These are phyloP conservation scores for Macrosoma leucophasiata DNA, from an alignment of 2,888 invertebrate genomes.

Conservation along the genomic window DNA sequence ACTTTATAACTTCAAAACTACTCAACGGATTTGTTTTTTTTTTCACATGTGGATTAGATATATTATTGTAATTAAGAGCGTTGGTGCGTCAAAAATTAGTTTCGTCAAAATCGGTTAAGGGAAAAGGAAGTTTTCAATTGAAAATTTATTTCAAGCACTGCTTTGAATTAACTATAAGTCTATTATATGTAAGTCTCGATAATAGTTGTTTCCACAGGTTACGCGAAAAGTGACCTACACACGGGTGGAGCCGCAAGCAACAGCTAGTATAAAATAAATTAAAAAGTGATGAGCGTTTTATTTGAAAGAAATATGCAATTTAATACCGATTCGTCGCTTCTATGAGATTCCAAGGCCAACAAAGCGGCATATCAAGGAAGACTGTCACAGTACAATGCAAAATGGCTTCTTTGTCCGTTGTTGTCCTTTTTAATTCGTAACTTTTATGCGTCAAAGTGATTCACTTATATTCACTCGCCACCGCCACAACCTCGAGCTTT, in stretches of 20 bases:
- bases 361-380: constrained; percentile 62
- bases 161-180: not conserved
- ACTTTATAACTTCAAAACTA: too few relatives aligned
- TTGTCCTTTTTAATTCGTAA: constrained; percentile 73
- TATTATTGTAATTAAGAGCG: too few relatives aligned
- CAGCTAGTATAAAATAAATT: not conserved
- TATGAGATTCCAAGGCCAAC: constrained; percentile 33
- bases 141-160: not conserved
- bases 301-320: not conserved
- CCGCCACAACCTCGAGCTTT: constrained; percentile 1
- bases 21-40: too few relatives aligned
- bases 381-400: constrained; percentile 71
- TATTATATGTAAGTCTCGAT: not conserved
- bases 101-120: too few relatives aligned
- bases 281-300: not conserved
- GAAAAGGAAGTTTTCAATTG: too few relatives aligned
- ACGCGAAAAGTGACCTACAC: too few relatives aligned
- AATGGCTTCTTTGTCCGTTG: constrained; percentile 70
- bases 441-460: constrained; percentile 72
- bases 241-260: too few relatives aligned
- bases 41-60: too few relatives aligned
- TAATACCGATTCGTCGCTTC: constrained; percentile 24
- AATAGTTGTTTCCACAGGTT: not conserved
- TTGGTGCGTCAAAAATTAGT: too few relatives aligned
- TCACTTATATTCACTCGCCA: too few relatives aligned